Evolutionary conservation across 1,140 invertebrate species (phyloP).

Genomic region (Tetranychus cinnabarinus): DNA sequence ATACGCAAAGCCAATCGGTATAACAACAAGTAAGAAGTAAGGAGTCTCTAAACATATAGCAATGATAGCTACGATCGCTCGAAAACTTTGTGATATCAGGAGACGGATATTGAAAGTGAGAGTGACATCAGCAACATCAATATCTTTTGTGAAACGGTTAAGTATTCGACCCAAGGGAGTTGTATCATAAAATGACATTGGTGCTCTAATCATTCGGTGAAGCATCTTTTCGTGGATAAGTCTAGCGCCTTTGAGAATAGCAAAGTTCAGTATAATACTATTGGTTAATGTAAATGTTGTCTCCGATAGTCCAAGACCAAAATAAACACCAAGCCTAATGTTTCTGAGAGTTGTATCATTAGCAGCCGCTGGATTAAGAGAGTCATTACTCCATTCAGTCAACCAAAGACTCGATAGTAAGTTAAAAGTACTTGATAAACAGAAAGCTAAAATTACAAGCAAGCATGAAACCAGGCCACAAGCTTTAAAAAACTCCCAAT

Average conservation of each 20-base stretch:
- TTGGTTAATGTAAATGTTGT: constrained; percentile 1
- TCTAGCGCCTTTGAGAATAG: constrained; percentile 1
- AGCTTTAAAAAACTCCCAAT: constrained; percentile 2
- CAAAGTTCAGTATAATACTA: constrained; percentile 2
- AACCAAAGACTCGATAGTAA: constrained; percentile 20
- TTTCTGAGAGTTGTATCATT: constrained; percentile 34
- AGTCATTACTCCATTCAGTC: constrained; percentile 21
- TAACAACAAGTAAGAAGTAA: constrained; percentile 49
- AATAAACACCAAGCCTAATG: constrained; percentile 66
- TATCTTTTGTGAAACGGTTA: constrained; percentile 33
- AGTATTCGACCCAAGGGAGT: constrained; percentile 43
- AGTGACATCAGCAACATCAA: constrained; percentile 25
- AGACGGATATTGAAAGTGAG: constrained; percentile 28
- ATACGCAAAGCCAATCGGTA: constrained; percentile 64
- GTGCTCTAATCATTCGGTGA: constrained; percentile 31
- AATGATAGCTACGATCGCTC: constrained; percentile 63
- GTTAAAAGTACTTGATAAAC: constrained; percentile 15
- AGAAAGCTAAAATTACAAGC: constrained; percentile 9
- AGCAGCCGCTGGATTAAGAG: constrained; percentile 5
- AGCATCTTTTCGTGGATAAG: constrained; percentile 23
- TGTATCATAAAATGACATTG: constrained; percentile 38
- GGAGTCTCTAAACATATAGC: constrained; percentile 37
- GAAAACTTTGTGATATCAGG: constrained; percentile 23
- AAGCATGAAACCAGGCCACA: not conserved
- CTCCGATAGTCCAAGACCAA: constrained; percentile 58